phyloP scores from a whole-genome alignment of 2,888 invertebrate genomes.

The Drosophila incognita region DNA sequence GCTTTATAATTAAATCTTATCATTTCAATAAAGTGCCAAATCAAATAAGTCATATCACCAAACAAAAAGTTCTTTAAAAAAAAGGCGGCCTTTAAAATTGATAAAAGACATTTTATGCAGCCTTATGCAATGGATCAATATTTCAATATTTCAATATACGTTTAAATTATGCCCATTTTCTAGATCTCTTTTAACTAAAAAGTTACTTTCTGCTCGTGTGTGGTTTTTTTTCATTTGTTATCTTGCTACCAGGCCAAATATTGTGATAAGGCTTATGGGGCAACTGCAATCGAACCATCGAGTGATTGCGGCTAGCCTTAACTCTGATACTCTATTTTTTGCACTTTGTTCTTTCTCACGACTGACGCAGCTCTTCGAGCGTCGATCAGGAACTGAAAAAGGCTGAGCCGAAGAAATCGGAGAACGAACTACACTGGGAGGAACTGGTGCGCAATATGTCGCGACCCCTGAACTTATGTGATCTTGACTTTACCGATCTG shows the following conservation, averaged over 20 bases:
- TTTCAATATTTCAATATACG: background rate
- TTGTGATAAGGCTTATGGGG: slow-evolving; percentile 54
- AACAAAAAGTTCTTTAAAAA: background rate
- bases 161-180: background rate
- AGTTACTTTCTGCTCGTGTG: slow-evolving; percentile 15
- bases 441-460: slow-evolving; percentile 92
- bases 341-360: slow-evolving; percentile 30
- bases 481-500: slow-evolving; percentile 98
- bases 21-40: slow-evolving; percentile 16
- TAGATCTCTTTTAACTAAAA: slow-evolving; percentile 21
- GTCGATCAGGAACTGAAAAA: slow-evolving; percentile 90
- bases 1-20: slow-evolving; percentile 65
- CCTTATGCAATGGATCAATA: background rate
- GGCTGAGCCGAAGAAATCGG: slow-evolving; percentile 93
- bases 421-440: slow-evolving; percentile 98
- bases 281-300: slow-evolving; percentile 25
- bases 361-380: slow-evolving; percentile 88
- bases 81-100: slow-evolving; percentile 1
- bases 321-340: slow-evolving; percentile 3
- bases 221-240: slow-evolving; percentile 30
- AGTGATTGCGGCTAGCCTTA: slow-evolving; percentile 26
- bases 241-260: slow-evolving; percentile 55
- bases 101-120: slow-evolving; percentile 17
- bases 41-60: background rate
- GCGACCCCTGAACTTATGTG: slow-evolving; percentile 93